A percentile compares a stretch with the other conserved stretches of the same genome.
phyloP scores from a whole-genome alignment of 2,888 invertebrate species.

The Acanthosepion lycidas region DNA sequence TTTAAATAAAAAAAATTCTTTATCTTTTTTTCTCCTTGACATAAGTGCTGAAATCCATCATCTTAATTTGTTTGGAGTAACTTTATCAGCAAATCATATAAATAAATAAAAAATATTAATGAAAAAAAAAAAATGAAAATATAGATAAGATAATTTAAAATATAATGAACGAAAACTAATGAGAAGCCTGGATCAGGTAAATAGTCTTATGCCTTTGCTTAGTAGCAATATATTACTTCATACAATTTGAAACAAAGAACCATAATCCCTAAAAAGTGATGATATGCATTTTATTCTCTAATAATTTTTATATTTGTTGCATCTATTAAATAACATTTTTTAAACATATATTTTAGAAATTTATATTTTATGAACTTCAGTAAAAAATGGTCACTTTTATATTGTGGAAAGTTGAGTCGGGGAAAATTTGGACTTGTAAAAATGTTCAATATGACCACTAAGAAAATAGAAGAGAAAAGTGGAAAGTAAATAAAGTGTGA shows the following conservation, averaged over 20 bases:
- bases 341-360: no score
- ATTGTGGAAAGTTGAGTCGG: no score
- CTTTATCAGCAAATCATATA: neutral
- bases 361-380: no score
- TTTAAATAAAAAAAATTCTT: neutral
- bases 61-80: neutral
- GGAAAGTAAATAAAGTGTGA: no score
- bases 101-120: neutral
- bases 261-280: neutral
- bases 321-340: neutral
- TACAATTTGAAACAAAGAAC: neutral
- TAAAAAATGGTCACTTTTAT: no score
- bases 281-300: neutral
- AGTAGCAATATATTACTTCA: neutral
- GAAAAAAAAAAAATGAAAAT: neutral
- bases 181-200: neutral
- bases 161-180: neutral
- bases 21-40: slow-evolving; percentile 10
- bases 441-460: no score
- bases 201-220: neutral
- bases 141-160: neutral
- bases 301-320: neutral
- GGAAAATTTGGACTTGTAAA: no score
- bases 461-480: no score
- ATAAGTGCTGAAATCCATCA: neutral